Evolutionary conservation across 1,140 invertebrate genomes (phyloP).

Genomic region (Cardiocondyla obscurior): DNA sequence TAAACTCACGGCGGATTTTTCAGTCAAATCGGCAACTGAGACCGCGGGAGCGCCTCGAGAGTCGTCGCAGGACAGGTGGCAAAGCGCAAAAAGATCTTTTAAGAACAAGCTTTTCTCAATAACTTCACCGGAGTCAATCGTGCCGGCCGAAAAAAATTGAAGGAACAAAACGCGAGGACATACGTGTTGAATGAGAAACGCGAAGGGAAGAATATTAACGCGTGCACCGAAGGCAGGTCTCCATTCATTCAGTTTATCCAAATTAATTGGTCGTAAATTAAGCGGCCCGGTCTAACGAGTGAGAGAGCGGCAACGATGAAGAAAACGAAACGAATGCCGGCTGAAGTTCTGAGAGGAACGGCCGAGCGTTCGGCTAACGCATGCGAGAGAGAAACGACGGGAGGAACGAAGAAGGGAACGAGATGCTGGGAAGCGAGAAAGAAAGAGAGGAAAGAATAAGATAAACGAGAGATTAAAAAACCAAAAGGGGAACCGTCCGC

Average conservation of each 20-base stretch:
- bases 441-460: conserved; percentile 36
- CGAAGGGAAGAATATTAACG: conserved; percentile 78
- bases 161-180: background rate
- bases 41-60: background rate
- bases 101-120: conserved; percentile 31
- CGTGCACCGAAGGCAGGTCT: conserved; percentile 81
- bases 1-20: background rate
- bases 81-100: conserved; percentile 56
- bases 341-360: conserved; percentile 5
- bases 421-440: conserved; percentile 13
- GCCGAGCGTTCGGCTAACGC: background rate
- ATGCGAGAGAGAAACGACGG: conserved; percentile 13
- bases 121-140: background rate
- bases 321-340: conserved; percentile 37
- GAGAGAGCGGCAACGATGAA: conserved; percentile 53
- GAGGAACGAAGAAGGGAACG: conserved; percentile 32
- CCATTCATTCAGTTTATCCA: conserved; percentile 83
- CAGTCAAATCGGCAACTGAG: no score
- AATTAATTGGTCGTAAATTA: conserved; percentile 85
- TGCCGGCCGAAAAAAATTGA: background rate
- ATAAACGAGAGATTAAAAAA: conserved; percentile 51
- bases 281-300: conserved; percentile 74
- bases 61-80: conserved; percentile 19
- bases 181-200: conserved; percentile 7
- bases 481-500: conserved; percentile 61